These are phyloP conservation scores for Dasypus novemcinctus DNA, from an alignment of 2,113 vertebrate genomes.

Conservation along the genomic window DNA sequence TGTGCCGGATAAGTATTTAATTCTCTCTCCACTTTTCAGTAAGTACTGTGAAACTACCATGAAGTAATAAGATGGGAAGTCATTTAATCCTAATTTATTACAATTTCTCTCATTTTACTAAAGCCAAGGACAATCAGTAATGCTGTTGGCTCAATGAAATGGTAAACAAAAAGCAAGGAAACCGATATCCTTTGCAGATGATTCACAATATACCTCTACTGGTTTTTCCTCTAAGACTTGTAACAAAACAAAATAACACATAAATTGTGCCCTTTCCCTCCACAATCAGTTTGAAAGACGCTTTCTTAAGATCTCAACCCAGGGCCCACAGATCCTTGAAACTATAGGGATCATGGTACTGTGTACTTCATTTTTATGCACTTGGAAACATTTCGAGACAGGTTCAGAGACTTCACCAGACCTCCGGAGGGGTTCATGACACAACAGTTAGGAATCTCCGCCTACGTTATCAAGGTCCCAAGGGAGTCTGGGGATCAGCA, in stretches of 20 bases:
- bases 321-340: background rate
- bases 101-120: background rate
- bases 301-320: background rate
- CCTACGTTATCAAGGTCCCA: background rate
- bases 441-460: background rate
- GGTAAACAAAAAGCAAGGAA: background rate
- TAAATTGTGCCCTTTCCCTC: background rate
- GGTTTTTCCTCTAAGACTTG: background rate
- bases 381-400: background rate
- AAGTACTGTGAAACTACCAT: background rate
- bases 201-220: background rate
- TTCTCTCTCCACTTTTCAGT: background rate
- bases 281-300: background rate
- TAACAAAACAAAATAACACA: background rate
- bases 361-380: background rate
- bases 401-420: background rate
- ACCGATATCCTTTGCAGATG: background rate
- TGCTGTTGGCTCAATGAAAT: background rate
- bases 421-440: background rate
- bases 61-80: slow-evolving; percentile 13
- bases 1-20: background rate
- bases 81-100: background rate
- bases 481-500: background rate
- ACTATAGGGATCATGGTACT: background rate
- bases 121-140: background rate